Evolutionary conservation across 2,888 invertebrate species (phyloP).

Genomic region (Nephrocerus scutellatus): DNA sequence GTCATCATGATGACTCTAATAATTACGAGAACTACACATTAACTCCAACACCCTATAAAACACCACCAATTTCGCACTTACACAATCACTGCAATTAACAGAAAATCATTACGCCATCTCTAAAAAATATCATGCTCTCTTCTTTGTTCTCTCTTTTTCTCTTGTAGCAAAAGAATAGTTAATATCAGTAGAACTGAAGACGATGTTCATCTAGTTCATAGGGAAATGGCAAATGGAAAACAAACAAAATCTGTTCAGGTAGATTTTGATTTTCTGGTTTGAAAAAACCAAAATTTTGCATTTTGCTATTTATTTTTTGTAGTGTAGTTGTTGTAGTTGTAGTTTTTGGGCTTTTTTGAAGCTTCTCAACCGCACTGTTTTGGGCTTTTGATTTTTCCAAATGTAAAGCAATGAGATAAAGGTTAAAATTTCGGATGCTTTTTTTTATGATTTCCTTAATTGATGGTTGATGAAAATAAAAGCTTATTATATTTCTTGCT

Average conservation of each 20-base stretch:
- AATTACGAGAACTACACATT: too few species aligned
- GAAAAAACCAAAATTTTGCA: conserved; percentile 10
- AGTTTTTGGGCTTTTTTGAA: conserved; percentile 9
- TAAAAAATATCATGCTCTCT: too few species aligned
- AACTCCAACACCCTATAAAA: too few species aligned
- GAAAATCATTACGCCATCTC: too few species aligned
- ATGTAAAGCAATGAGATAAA: conserved; percentile 17
- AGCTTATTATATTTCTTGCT: too few species aligned
- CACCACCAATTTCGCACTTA: too few species aligned
- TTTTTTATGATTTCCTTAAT: not conserved
- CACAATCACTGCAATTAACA: too few species aligned
- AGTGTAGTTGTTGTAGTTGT: conserved; percentile 15
- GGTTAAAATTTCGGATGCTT: conserved; percentile 13
- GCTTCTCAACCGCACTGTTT: conserved; percentile 3
- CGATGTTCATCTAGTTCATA: conserved; percentile 66
- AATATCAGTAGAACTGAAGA: conserved; percentile 68
- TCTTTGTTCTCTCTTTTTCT: conserved; percentile 39
- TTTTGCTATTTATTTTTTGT: conserved; percentile 21
- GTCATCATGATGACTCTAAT: too few species aligned
- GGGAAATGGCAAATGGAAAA: conserved; percentile 61
- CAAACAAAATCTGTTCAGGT: conserved; percentile 72
- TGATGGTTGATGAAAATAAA: not conserved
- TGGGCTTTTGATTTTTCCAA: conserved; percentile 24
- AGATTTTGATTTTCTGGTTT: too few species aligned
- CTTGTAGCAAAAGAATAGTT: conserved; percentile 66